phyloP scores from a whole-genome alignment of 2,888 invertebrate species.

The Maniola hyperantus region DNA sequence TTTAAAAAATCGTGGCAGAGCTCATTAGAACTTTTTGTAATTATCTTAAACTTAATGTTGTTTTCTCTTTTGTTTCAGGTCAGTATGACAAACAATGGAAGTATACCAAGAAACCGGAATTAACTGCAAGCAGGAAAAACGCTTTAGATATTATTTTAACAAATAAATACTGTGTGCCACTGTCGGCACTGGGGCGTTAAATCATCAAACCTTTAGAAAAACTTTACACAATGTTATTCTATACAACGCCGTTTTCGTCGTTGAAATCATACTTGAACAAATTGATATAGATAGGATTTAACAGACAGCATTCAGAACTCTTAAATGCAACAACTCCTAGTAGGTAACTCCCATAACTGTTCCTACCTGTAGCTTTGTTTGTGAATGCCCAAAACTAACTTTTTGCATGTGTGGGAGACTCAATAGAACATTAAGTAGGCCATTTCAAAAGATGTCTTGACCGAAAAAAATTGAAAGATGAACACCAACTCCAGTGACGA shows the following conservation, averaged over 20 bases:
- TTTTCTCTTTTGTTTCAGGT: conserved; percentile 23
- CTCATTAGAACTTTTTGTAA: no score
- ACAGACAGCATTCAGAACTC: neutral
- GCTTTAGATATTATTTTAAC: neutral
- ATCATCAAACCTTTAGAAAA: conserved; percentile 21
- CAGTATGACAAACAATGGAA: conserved; percentile 10
- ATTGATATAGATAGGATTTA: no score
- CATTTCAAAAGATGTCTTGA: no score
- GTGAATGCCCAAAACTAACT: no score
- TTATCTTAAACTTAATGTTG: neutral
- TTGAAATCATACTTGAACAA: neutral
- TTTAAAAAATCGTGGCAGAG: no score
- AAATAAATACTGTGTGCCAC: conserved; percentile 3
- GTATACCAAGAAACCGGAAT: conserved; percentile 13
- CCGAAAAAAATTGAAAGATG: neutral
- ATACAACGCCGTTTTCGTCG: neutral
- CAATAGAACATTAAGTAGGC: no score
- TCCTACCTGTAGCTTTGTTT: no score
- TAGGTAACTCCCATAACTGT: no score
- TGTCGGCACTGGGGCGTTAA: conserved; percentile 25
- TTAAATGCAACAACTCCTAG: neutral
- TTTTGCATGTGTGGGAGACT: no score
- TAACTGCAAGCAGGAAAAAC: conserved; percentile 8
- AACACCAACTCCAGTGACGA: neutral
- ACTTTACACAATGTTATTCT: neutral